Conservation (phyloP, 2,888 invertebrate genomes). For the Chrysolina haemoptera region DNA sequence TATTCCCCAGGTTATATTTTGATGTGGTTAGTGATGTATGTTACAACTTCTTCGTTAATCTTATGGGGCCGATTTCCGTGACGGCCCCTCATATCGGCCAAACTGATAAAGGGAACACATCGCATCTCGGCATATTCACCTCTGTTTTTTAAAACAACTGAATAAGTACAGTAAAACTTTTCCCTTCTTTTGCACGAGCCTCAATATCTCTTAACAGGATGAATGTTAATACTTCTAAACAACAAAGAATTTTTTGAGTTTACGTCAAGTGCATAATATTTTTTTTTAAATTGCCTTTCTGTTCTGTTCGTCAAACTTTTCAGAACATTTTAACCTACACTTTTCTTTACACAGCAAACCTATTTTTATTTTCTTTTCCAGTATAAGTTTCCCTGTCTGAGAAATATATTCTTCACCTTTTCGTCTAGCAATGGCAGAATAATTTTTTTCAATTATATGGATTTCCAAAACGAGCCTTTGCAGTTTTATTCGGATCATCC, state of each 20-base stretch:
- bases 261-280: slow-evolving; percentile 8
- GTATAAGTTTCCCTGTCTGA: neutral
- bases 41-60: slow-evolving; percentile 28
- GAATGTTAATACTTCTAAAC: slow-evolving; percentile 23
- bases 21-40: slow-evolving; percentile 29
- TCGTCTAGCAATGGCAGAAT: neutral
- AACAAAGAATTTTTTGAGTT: slow-evolving; percentile 30
- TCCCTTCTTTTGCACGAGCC: slow-evolving; percentile 15
- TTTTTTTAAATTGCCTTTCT: neutral
- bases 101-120: slow-evolving; percentile 30
- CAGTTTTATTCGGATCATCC: no score
- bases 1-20: slow-evolving; percentile 30
- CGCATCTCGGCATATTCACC: slow-evolving; percentile 16
- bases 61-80: slow-evolving; percentile 34
- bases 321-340: neutral
- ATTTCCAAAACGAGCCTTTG: neutral
- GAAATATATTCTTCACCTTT: slow-evolving; percentile 1
- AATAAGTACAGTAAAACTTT: slow-evolving; percentile 17
- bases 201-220: neutral
- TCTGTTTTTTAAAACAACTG: neutral
- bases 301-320: neutral
- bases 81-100: slow-evolving; percentile 29
- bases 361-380: neutral
- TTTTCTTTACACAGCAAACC: neutral
- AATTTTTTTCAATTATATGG: neutral